Conservation (phyloP, 2,797 vertebrate species). For the Syngnathus rostellatus region DNA sequence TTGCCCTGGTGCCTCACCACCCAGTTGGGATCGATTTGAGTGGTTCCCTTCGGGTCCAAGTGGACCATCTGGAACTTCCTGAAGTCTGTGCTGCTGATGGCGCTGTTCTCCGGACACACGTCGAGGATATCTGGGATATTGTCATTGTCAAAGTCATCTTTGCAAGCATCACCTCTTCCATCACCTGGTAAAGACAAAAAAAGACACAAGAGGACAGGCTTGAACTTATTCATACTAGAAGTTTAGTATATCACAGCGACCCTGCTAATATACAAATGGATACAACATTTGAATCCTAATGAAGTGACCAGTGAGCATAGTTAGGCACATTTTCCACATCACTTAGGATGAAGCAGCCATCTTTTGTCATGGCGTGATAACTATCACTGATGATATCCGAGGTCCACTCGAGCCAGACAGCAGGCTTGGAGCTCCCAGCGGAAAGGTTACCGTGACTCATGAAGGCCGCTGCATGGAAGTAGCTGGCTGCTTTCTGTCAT, state of each 20-base stretch:
- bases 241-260: background rate
- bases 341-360: constrained; percentile 43
- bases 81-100: constrained; percentile 91
- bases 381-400: constrained; percentile 54
- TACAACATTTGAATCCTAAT: background rate
- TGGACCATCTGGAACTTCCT: constrained; percentile 99
- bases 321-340: constrained; percentile 38
- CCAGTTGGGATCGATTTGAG: constrained; percentile 98
- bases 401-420: constrained; percentile 45
- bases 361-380: constrained; percentile 54
- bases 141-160: constrained; percentile 97
- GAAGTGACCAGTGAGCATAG: background rate
- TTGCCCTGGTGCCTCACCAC: constrained; percentile 97
- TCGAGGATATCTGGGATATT: constrained; percentile 87
- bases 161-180: constrained; percentile 90
- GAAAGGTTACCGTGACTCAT: constrained; percentile 37
- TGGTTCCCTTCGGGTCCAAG: constrained; percentile 95
- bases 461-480: constrained; percentile 38
- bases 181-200: constrained; percentile 69
- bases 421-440: constrained; percentile 24
- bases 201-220: background rate
- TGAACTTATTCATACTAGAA: background rate
- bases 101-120: constrained; percentile 91
- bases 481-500: constrained; percentile 42
- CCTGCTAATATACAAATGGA: background rate